Evolutionary conservation across 1,140 invertebrate species (phyloP), one percentile per base, ranked within the genome.

Genomic region (Drosophila leontia): DNA sequence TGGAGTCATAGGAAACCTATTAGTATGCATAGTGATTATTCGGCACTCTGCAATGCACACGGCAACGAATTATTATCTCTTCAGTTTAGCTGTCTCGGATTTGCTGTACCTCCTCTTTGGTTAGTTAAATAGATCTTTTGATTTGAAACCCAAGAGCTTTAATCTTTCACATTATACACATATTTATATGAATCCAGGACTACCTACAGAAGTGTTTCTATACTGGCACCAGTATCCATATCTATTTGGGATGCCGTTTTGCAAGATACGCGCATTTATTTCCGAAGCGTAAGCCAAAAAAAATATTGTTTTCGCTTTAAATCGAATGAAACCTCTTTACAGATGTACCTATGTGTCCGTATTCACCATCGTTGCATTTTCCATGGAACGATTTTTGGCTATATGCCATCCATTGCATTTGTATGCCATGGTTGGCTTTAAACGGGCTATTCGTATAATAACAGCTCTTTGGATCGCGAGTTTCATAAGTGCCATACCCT

Each of bases 161-260:
- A 15, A 19, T 8, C 7, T 32, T 50, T 9, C 32, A 17, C 29
- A 7, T 12, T 17, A 3, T 12, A 7, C 12, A 34, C 19, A 23
- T 39, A 41, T 60, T 42, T 26, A 1, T 32, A 34, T 34, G 12
- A 44, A 3, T 51, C 26, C 55, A 98, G 98, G 97, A 75, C 93
- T 99, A 48, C 98, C 98, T 1, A 96, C 97, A 85, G 98, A 99
- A 86, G 93, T 99, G 7, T 96, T 96, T 62, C 94, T 97, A 1
- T 97, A 97, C 85, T 99, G 97, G 97, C 97, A 98, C 91, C 97
- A 98, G 91, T 99, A 99, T 94, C 98, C 98, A 1, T 98, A 97
- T 96, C 93, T 94, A 41, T 95, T 98, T 51, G 98, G 98, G 0
- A 94, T 96, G 45, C 94, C 94, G 3, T 95, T 98, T 78, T 99